Percentiles rank a stretch among this genome's conserved stretches.
Conservation (phyloP, 2,797 vertebrate genomes). For the Babyrousa celebensis region DNA sequence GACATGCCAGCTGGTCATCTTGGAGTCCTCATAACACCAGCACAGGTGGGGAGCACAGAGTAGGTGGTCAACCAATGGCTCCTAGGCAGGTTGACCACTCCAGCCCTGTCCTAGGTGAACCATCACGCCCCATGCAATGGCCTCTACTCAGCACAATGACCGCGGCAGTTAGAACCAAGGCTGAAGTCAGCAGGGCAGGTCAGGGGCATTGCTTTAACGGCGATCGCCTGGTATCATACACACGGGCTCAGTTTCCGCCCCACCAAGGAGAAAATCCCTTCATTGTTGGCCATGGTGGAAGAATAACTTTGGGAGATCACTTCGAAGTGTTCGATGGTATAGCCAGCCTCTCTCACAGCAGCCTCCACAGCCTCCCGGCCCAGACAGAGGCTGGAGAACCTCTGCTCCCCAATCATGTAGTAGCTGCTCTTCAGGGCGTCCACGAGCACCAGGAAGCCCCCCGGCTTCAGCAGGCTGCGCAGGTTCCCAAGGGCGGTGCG, state of each 20-base stretch:
- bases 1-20: not conserved
- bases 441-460: constrained; percentile 85
- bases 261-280: constrained; percentile 81
- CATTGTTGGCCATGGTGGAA: not conserved
- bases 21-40: not conserved
- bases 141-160: not conserved
- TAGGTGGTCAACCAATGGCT: not conserved
- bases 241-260: constrained; percentile 20
- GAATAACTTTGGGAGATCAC: constrained; percentile 72
- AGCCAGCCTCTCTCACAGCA: constrained; percentile 74
- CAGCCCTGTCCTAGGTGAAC: not conserved
- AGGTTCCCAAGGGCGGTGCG: constrained; percentile 82
- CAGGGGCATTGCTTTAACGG: constrained; percentile 45
- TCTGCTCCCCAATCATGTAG: constrained; percentile 80
- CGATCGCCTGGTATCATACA: not conserved
- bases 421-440: constrained; percentile 87
- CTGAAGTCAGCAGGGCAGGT: not conserved
- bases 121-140: not conserved
- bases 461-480: constrained; percentile 85
- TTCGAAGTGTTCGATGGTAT: constrained; percentile 77
- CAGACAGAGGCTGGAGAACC: constrained; percentile 82
- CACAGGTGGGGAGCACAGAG: not conserved
- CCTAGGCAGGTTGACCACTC: not conserved
- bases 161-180: not conserved
- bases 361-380: constrained; percentile 78